Evolutionary conservation across 2,797 vertebrate genomes (phyloP).

Genomic region (Galaxias olidus): DNA sequence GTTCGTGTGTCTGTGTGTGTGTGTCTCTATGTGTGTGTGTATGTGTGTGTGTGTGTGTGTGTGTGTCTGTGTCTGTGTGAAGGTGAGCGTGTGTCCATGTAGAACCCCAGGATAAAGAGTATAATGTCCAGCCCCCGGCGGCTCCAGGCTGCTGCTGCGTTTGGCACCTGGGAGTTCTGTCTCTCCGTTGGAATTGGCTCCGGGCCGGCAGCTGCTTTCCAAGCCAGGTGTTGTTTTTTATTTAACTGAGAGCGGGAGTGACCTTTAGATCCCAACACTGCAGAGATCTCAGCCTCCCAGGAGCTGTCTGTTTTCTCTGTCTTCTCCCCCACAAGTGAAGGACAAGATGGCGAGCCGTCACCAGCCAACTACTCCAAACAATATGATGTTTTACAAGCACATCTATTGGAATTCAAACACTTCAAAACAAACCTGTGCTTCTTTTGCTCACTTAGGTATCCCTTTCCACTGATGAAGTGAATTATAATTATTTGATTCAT

Average conservation of each 20-base stretch:
- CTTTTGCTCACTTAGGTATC: neutral
- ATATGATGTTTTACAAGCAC: no score
- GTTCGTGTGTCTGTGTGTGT: constrained; percentile 3
- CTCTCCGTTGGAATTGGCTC: constrained; percentile 18
- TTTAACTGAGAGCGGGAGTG: constrained; percentile 30
- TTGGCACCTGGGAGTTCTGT: constrained; percentile 25
- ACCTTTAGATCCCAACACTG: constrained; percentile 33
- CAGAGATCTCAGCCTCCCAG: constrained; percentile 28
- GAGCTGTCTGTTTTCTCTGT: constrained; percentile 3
- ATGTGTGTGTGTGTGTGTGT: neutral
- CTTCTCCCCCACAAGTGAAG: no score
- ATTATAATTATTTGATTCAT: no score
- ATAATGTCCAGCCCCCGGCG: neutral
- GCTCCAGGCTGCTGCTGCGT: neutral
- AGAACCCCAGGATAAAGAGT: neutral
- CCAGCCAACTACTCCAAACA: no score
- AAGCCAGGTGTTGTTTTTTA: constrained; percentile 36
- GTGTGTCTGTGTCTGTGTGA: neutral
- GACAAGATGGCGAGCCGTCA: no score
- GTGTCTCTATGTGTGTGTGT: neutral
- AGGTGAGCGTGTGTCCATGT: neutral
- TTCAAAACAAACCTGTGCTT: neutral
- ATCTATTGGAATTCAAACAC: no score
- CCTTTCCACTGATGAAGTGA: no score
- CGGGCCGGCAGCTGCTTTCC: constrained; percentile 18